Evolutionary conservation across 1,140 invertebrate species (phyloP), one percentile per base, ranked within the genome.

Genomic region (Littorina saxatilis): DNA sequence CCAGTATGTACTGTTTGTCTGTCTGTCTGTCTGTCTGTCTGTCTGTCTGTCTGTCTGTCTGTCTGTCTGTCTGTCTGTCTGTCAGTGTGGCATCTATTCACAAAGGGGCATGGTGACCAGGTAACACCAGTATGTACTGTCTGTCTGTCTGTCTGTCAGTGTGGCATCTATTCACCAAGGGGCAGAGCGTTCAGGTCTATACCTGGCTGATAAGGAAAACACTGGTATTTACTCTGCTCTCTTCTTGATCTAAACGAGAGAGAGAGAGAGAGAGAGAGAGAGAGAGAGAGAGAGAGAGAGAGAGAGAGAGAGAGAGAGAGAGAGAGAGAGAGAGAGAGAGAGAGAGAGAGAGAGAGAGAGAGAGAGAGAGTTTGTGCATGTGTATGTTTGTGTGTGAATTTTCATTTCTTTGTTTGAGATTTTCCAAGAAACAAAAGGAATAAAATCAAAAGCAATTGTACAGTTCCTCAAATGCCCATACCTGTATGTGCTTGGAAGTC

Each of bases 11-110:
- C n/a, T 58, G 7, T 20, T n/a, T 7, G 17, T 15, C 47, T 52
- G 13, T 52, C 13, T 20, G 47, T 52, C 23, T 52, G 23, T 0
- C 13, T 52, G 23, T 20, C 23, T 15, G 47, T 20, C 13, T 52
- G 13, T 1, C 23, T 11, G 23, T 20, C 47, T 1, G 47, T 11
- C 47, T 52, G 13, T 20, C 13, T 1, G 13, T 52, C 13, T 11
- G 47, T 52, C 47, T 52, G 47, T 52, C 13, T 52, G 13, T 52
- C 47, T 1, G 0, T 52, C 13, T 20, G n/a, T n/a, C n/a, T 15
- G 13, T 1, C 47, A 11, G 94, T 96, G 83, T 97, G 96, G 95
- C 94, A 95, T 89, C 91, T 95, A 20, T 93, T 92, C 80, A 47
- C 83, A 13, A 80, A 92, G 81, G 93, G 93, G 20, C 92, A 93